phyloP scores from a whole-genome alignment of 2,797 vertebrate genomes.

The Semaprochilodus insignis region DNA sequence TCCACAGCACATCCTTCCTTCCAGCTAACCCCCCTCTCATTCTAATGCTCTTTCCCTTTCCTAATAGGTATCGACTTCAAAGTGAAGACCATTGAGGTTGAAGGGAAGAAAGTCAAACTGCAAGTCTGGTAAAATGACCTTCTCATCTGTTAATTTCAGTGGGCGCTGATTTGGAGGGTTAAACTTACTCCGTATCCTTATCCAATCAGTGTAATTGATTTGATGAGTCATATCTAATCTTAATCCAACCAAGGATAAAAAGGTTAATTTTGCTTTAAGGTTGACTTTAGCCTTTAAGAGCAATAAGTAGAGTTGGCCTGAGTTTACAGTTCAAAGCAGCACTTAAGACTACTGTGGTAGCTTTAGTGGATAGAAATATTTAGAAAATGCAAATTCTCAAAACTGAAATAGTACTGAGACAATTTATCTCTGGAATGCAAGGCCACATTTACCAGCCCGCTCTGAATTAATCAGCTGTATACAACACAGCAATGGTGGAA shows the following conservation, averaged over 20 bases:
- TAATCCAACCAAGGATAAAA: background rate
- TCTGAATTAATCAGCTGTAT: background rate
- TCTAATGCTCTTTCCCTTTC: background rate
- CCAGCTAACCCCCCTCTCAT: conserved; percentile 10
- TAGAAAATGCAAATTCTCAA: background rate
- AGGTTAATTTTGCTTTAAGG: background rate
- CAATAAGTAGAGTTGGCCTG: background rate
- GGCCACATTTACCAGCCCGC: background rate
- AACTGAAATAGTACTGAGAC: background rate
- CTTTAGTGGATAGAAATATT: background rate
- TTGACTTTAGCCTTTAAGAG: background rate
- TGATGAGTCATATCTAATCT: background rate
- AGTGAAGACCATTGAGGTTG: conserved; percentile 92
- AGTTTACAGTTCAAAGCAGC: background rate
- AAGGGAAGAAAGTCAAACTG: conserved; percentile 94
- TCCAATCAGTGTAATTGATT: too few relatives aligned
- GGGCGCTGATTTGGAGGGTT: too few relatives aligned
- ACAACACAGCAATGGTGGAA: too few relatives aligned
- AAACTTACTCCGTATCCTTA: too few relatives aligned
- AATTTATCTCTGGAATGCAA: background rate
- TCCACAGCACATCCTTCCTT: conserved; percentile 47
- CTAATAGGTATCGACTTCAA: conserved; percentile 92
- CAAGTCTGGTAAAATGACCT: conserved; percentile 88
- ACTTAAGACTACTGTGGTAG: background rate
- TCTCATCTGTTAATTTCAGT: background rate